phyloP scores from a whole-genome alignment of 1,140 invertebrate genomes.

The Aricia agestis region DNA sequence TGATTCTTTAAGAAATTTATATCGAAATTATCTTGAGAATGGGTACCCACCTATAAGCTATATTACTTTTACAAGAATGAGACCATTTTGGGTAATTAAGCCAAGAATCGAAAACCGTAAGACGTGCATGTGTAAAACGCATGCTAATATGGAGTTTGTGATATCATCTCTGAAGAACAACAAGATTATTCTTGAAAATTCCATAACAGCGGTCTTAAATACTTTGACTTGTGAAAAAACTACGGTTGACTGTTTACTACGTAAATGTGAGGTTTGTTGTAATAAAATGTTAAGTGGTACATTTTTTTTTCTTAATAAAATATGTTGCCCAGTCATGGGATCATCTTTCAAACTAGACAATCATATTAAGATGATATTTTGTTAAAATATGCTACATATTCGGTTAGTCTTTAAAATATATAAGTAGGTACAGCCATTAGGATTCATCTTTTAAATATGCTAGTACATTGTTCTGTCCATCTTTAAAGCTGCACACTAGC shows the following conservation, averaged over 20 bases:
- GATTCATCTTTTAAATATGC: too few relatives aligned
- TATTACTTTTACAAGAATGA: constrained; percentile 13
- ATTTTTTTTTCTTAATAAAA: too few relatives aligned
- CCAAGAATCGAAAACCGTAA: constrained; percentile 3
- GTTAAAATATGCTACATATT: too few relatives aligned
- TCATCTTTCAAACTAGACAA: too few relatives aligned
- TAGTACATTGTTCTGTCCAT: too few relatives aligned
- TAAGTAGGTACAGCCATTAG: too few relatives aligned
- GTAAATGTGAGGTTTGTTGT: neutral
- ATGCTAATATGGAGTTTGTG: constrained; percentile 12
- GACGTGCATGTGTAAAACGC: neutral
- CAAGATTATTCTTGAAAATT: constrained; percentile 8
- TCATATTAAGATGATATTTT: too few relatives aligned
- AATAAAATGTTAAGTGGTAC: neutral
- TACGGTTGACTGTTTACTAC: neutral
- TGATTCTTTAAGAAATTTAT: constrained; percentile 6
- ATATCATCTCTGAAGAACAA: constrained; percentile 6
- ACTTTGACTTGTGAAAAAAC: neutral
- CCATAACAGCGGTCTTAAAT: constrained; percentile 1
- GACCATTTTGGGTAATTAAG: neutral
- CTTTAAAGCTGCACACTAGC: too few relatives aligned
- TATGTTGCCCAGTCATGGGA: too few relatives aligned
- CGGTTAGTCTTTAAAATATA: too few relatives aligned
- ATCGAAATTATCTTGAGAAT: constrained; percentile 4
- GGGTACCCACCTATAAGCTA: constrained; percentile 7